A percentile compares a stretch with the other conserved stretches of the same genome.
phyloP scores from a whole-genome alignment of 2,888 invertebrate species.

The Trisateles emortualis region DNA sequence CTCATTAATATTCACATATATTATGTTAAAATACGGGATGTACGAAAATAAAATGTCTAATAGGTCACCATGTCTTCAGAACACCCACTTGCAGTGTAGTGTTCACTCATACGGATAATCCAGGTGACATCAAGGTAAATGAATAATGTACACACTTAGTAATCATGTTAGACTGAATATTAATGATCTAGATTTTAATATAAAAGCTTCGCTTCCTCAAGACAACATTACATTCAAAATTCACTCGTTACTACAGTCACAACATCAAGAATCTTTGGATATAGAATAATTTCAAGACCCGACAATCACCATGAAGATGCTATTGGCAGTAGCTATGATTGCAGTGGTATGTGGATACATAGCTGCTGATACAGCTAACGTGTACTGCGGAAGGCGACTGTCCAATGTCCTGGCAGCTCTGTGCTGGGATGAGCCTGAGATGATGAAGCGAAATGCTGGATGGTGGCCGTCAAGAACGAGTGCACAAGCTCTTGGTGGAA shows the following conservation, averaged over 20 bases:
- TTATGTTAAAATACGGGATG: too few species aligned
- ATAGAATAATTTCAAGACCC: too few species aligned
- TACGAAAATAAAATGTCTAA: not conserved
- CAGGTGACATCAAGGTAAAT: not conserved
- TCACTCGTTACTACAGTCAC: not conserved
- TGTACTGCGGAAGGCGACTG: conserved; percentile 19
- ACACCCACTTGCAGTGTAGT: not conserved
- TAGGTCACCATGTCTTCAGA: not conserved
- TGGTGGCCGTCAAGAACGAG: conserved; percentile 11
- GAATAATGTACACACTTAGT: not conserved
- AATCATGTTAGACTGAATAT: not conserved
- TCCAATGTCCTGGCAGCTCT: conserved; percentile 17
- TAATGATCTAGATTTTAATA: not conserved
- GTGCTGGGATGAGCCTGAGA: conserved; percentile 16
- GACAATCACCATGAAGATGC: not conserved
- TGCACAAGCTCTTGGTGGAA: conserved; percentile 15
- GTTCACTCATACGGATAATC: not conserved
- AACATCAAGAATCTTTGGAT: not conserved
- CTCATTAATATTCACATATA: not conserved
- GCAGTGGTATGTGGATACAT: not conserved
- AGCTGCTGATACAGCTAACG: not conserved
- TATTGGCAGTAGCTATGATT: not conserved
- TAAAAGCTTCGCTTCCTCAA: not conserved
- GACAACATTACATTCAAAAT: not conserved
- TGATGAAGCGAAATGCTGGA: conserved; percentile 19